These are phyloP conservation scores for Ophion ventricosus DNA, from an alignment of 2,888 invertebrate genomes.

Conservation along the genomic window DNA sequence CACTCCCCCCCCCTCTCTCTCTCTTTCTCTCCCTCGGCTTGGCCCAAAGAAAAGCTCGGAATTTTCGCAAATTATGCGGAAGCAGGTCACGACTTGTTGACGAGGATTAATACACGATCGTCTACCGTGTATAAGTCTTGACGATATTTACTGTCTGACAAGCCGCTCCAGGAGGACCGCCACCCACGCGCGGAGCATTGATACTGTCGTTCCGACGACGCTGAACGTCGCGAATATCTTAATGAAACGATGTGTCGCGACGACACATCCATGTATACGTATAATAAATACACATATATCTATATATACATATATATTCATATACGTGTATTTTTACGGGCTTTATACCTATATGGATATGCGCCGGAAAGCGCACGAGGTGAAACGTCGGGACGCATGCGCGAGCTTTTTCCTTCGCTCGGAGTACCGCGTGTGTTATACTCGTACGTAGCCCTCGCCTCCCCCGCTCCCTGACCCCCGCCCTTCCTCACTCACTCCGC, in stretches of 20 bases:
- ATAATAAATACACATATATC: too few species aligned
- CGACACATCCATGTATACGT: background rate
- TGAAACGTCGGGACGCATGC: conserved; percentile 45
- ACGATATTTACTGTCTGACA: background rate
- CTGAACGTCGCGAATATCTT: conserved; percentile 32
- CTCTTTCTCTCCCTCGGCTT: background rate
- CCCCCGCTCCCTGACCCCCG: conserved; percentile 12
- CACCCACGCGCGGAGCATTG: conserved; percentile 53
- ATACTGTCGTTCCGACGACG: conserved; percentile 50
- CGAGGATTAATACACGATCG: conserved; percentile 1
- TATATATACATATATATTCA: too few species aligned
- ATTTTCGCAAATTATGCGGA: background rate
- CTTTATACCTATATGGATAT: background rate
- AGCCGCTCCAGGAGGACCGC: conserved; percentile 46
- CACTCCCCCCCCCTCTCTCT: background rate
- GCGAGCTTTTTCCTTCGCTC: conserved; percentile 31
- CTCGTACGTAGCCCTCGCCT: conserved; percentile 14
- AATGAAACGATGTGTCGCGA: conserved; percentile 42
- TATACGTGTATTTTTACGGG: too few species aligned
- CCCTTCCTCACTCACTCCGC: background rate
- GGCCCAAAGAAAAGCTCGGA: background rate
- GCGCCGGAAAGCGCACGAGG: conserved; percentile 48
- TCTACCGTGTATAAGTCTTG: background rate
- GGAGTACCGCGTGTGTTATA: conserved; percentile 55
- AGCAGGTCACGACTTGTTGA: conserved; percentile 9